These are phyloP conservation scores for Chamaetylas fuelleborni DNA, from an alignment of 2,113 vertebrate genomes.

Conservation along the genomic window DNA sequence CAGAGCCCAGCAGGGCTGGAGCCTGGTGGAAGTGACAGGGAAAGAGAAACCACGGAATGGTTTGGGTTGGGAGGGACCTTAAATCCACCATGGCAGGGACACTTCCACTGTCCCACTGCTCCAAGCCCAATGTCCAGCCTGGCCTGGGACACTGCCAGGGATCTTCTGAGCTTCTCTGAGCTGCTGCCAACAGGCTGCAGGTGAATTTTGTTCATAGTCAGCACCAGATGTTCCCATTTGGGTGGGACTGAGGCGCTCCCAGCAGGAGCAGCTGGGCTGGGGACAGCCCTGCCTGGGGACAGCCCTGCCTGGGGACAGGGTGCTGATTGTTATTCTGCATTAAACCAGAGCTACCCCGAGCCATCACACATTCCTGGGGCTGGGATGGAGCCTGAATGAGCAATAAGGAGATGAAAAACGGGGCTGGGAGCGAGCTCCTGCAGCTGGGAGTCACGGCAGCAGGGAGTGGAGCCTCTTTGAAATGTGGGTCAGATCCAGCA, in stretches of 20 bases:
- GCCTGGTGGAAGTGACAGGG: not conserved
- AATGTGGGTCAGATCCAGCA: not conserved
- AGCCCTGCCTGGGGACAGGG: not conserved
- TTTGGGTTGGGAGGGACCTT: not conserved
- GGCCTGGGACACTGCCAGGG: not conserved
- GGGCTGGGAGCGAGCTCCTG: not conserved
- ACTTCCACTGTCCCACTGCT: not conserved
- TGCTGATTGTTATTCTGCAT: not conserved
- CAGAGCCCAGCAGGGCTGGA: not conserved
- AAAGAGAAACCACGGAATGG: not conserved
- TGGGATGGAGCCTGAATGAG: not conserved
- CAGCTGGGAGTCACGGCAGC: not conserved
- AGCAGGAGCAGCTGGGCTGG: not conserved
- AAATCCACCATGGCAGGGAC: not conserved
- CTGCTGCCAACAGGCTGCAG: not conserved
- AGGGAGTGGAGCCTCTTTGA: not conserved
- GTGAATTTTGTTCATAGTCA: accelerated
- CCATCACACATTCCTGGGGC: not conserved
- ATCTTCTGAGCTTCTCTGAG: not conserved
- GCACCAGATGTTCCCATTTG: accelerated
- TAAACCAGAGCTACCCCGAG: accelerated
- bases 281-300: too few species aligned
- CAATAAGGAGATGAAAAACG: not conserved
- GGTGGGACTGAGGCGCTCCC: not conserved
- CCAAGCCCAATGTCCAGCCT: not conserved